A percentile compares a stretch with the other conserved stretches of the same genome.
phyloP scores from a whole-genome alignment of 2,888 invertebrate genomes.

The Brenthis ino region DNA sequence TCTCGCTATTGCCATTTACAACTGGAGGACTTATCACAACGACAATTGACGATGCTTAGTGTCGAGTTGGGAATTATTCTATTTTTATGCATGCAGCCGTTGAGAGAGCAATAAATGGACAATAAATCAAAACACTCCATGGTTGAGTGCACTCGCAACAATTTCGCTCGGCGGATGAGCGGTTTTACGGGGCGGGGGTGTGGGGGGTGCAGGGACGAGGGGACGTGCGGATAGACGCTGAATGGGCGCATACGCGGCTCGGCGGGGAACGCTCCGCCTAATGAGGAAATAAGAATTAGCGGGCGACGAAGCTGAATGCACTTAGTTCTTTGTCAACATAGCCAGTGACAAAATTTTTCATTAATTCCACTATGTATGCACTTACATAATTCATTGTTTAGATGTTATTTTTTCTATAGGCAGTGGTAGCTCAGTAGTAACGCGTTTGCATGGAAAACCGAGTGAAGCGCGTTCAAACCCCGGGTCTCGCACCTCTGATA shows the following conservation, averaged over 20 bases:
- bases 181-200: constrained; percentile 51
- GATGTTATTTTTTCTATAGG: neutral
- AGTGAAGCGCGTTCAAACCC: too few species aligned
- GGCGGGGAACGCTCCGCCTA: constrained; percentile 63
- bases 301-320: constrained; percentile 67
- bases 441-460: too few species aligned
- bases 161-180: constrained; percentile 61
- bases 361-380: neutral
- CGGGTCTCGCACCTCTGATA: too few species aligned
- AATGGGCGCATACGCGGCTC: constrained; percentile 60
- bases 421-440: too few species aligned
- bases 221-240: constrained; percentile 50
- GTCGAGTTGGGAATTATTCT: constrained; percentile 51
- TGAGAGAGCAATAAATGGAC: constrained; percentile 71
- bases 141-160: constrained; percentile 67
- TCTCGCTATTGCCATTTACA: constrained; percentile 32
- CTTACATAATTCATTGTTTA: neutral
- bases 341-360: constrained; percentile 43
- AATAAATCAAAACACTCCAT: constrained; percentile 77
- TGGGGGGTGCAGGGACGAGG: constrained; percentile 37
- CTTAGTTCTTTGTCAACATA: constrained; percentile 61
- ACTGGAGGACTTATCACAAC: constrained; percentile 46
- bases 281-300: constrained; percentile 82
- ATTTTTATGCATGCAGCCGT: constrained; percentile 56
- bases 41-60: constrained; percentile 46